phyloP scores from a whole-genome alignment of 2,113 vertebrate species.

The Spermophilus dauricus region DNA sequence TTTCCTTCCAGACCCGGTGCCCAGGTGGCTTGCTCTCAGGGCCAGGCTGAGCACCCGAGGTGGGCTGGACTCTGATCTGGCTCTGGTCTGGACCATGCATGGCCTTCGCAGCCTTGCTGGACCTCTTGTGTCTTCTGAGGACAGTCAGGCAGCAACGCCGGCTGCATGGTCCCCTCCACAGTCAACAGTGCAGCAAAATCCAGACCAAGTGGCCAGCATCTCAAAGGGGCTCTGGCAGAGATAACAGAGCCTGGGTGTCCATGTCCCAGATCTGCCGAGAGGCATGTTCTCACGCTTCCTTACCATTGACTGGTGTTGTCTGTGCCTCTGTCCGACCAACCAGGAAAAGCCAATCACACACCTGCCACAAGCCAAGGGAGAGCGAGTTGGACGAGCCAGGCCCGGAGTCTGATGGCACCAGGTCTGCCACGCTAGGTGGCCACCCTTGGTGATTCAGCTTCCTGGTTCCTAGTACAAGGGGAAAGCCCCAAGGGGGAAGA shows the following conservation, averaged over 20 bases:
- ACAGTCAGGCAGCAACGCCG: fast-evolving
- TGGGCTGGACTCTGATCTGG: no score
- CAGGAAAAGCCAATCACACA: fast-evolving
- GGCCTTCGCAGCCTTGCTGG: neutral
- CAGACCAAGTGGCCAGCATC: neutral
- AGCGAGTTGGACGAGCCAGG: neutral
- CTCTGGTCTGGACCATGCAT: no score
- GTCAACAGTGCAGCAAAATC: neutral
- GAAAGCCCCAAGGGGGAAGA: neutral
- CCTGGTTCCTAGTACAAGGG: fast-evolving
- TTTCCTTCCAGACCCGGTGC: no score
- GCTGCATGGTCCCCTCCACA: fast-evolving
- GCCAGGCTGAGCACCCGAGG: no score
- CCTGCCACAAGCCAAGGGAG: no score
- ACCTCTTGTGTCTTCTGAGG: neutral
- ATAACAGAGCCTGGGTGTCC: fast-evolving
- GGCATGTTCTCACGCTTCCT: fast-evolving
- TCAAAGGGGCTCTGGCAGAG: no score
- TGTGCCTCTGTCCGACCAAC: fast-evolving
- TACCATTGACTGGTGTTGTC: fast-evolving
- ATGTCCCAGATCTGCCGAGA: no score
- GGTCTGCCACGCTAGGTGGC: no score
- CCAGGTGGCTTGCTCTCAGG: no score
- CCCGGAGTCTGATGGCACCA: no score
- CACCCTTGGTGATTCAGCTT: neutral